Percentiles rank a stretch among this genome's conserved stretches.
Evolutionary conservation across 2,113 vertebrate genomes (phyloP).

Genomic region (Cervus canadensis): DNA sequence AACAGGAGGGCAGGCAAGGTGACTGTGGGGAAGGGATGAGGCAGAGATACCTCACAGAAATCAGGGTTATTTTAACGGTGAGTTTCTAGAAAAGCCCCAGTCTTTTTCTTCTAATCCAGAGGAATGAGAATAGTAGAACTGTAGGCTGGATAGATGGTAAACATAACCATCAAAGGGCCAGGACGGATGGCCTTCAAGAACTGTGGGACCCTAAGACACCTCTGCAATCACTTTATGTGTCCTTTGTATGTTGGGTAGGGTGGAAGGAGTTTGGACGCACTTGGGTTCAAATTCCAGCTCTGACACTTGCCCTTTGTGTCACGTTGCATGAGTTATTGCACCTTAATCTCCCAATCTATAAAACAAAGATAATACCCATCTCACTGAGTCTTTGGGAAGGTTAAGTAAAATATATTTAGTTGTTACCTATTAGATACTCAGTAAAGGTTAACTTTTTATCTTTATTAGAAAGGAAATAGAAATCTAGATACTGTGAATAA

Average conservation of each 20-base stretch:
- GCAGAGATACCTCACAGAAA: neutral
- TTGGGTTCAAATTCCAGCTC: neutral
- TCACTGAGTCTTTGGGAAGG: neutral
- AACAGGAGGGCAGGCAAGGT: neutral
- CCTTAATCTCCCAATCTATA: neutral
- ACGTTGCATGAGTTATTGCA: neutral
- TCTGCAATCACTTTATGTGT: neutral
- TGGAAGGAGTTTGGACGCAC: neutral
- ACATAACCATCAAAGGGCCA: neutral
- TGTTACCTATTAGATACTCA: neutral
- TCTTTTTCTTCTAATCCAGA: neutral
- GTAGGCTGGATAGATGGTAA: neutral
- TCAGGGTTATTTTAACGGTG: neutral
- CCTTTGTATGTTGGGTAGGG: neutral
- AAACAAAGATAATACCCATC: neutral
- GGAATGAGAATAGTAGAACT: neutral
- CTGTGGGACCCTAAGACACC: neutral
- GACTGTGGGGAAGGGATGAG: neutral
- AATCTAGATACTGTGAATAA: neutral
- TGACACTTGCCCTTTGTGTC: neutral
- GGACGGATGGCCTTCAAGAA: neutral
- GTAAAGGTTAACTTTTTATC: neutral
- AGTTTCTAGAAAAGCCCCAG: neutral
- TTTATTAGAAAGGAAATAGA: neutral
- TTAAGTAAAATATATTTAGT: neutral